These are phyloP conservation scores for Acanthococcus lagerstroemiae DNA, from an alignment of 2,888 invertebrate species.

Conservation along the genomic window DNA sequence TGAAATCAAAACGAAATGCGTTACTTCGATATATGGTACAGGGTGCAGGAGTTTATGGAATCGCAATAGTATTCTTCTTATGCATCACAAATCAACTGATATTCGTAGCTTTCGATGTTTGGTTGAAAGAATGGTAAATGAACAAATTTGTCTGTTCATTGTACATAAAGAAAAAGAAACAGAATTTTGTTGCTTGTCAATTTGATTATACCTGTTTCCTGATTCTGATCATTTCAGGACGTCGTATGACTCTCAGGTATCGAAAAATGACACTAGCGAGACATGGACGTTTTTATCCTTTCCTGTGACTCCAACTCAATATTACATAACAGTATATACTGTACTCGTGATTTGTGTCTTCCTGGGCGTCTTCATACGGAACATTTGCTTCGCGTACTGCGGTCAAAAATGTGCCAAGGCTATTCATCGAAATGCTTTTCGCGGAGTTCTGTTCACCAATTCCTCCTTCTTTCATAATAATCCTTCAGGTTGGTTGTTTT, in stretches of 20 bases:
- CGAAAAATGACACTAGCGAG: too few relatives aligned
- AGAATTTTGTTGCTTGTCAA: too few relatives aligned
- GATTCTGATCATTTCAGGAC: too few relatives aligned
- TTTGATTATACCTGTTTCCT: too few relatives aligned
- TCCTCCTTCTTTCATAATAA: slow-evolving; percentile 77
- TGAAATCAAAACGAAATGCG: background rate
- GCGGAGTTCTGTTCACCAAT: slow-evolving; percentile 59
- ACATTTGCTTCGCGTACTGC: slow-evolving; percentile 59
- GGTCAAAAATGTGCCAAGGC: slow-evolving; percentile 64
- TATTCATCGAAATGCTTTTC: slow-evolving; percentile 70
- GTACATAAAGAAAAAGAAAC: too few relatives aligned
- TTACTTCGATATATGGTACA: slow-evolving; percentile 4
- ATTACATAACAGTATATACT: slow-evolving; percentile 22
- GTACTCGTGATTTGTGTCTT: slow-evolving; percentile 27
- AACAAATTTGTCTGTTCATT: too few relatives aligned
- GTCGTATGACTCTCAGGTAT: too few relatives aligned
- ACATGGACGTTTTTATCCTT: too few relatives aligned
- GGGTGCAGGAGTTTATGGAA: slow-evolving; percentile 4
- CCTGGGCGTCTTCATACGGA: slow-evolving; percentile 43
- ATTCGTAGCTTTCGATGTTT: slow-evolving; percentile 42
- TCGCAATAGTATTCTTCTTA: slow-evolving; percentile 34
- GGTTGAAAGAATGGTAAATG: slow-evolving; percentile 43
- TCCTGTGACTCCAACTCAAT: background rate
- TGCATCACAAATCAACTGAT: slow-evolving; percentile 40
- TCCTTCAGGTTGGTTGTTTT: slow-evolving; percentile 54